Conservation (phyloP, 1,140 invertebrate genomes). For the Drosophila tropicalis region DNA sequence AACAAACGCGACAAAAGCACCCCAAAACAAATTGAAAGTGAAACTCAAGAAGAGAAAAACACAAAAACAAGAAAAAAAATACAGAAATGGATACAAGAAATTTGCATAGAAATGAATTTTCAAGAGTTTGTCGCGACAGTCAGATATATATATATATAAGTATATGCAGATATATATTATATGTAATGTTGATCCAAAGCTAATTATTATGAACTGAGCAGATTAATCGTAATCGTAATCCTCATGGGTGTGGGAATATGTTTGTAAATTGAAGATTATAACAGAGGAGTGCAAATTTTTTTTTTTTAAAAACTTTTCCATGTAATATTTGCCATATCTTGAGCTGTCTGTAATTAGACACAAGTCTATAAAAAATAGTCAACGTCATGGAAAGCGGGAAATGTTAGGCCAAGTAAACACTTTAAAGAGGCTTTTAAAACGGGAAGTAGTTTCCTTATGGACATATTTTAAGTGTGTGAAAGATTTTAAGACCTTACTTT, state of each 20-base stretch:
- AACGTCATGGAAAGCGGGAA: too few relatives aligned
- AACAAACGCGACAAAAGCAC: slow-evolving; percentile 61
- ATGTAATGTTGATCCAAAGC: slow-evolving; percentile 20
- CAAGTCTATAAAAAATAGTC: too few relatives aligned
- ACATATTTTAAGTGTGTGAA: too few relatives aligned
- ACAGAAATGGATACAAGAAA: slow-evolving; percentile 78
- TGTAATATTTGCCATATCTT: too few relatives aligned
- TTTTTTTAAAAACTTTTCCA: too few relatives aligned
- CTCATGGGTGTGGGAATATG: slow-evolving; percentile 15
- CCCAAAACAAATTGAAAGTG: slow-evolving; percentile 75
- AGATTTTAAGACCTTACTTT: too few relatives aligned
- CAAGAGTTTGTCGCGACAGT: slow-evolving; percentile 60
- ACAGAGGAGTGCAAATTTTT: background rate
- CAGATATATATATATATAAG: slow-evolving; percentile 20
- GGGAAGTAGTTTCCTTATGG: too few relatives aligned
- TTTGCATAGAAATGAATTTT: slow-evolving; percentile 81
- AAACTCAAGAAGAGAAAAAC: slow-evolving; percentile 56
- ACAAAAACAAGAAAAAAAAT: slow-evolving; percentile 13
- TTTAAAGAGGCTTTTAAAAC: too few relatives aligned
- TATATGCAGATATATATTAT: slow-evolving; percentile 27
- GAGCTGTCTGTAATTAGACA: too few relatives aligned
- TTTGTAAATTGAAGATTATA: background rate
- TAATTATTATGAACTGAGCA: slow-evolving; percentile 18
- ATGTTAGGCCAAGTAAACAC: too few relatives aligned
- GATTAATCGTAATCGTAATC: background rate